Base-by-base conservation (phyloP, 2,113 vertebrate species). In the Alouatta palliata region DNA sequence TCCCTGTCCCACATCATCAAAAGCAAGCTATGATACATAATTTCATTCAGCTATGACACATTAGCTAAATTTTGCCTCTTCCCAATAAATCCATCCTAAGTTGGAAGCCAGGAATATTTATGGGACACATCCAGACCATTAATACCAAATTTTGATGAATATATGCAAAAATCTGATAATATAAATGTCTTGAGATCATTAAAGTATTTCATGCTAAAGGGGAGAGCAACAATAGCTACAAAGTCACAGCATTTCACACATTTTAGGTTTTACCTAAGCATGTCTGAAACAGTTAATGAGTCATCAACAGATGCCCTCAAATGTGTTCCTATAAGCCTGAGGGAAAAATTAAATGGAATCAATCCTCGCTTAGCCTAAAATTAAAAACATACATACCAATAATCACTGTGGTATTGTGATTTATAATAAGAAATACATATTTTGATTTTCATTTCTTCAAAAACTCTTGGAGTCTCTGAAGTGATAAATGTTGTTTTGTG, bases 61-160 rank as follows among this genome's bases (percentile, higher is more conserved):
- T 47, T 80, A 90, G 70, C 75, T 91, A 47, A 97, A 97, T 35
- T 64, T 94, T 83, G 68, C 13, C 79, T 90, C 66, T 81, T 81
- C 40, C 32, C 71, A 58, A 95, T 90, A 97, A 97, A 98, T 96
- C 77, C 93, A 94, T 79, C 76, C 95, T 91, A 54, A 32, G 19
- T 27, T 94, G 20, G 47, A 97, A 97, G 83, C 5, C 86, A 81
- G 35, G 3, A 95, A 95, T 76, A 94, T 7, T 90, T 92, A 90
- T 85, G 91, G 90, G 92, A 89, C 79, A 90, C 73, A 73, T 1
- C 47, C 49, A 90, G 70, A 92, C 49, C 2, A 82, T 58, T 90
- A 64, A 35, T 95, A 35, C 49, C 90, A 91, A 96, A 89, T 1
- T 14, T 91, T 89, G 35, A 37, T 52, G 85, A 91, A 88, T 40